Conservation (phyloP, 2,888 invertebrate species). For the Orthosia gothica region DNA sequence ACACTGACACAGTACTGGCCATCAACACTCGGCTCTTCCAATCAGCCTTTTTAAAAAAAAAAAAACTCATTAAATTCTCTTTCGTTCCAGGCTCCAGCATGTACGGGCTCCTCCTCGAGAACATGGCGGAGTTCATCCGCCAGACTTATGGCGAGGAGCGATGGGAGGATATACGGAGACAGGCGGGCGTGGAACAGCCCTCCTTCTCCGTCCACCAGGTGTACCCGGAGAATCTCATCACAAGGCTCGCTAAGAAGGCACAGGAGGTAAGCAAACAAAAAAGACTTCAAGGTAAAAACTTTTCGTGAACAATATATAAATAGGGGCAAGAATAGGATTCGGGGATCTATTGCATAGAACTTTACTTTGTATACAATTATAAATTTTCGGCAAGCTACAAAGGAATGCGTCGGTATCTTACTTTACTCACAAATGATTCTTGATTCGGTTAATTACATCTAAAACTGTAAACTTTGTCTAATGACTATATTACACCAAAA, state of each 20-base stretch:
- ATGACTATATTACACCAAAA: neutral
- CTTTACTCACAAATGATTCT: neutral
- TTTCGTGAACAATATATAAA: neutral
- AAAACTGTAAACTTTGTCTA: too few relatives aligned
- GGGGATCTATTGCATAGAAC: neutral
- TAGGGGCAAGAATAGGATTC: neutral
- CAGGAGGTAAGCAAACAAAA: constrained; percentile 93
- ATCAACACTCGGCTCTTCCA: neutral
- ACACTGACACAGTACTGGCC: too few relatives aligned
- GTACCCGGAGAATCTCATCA: constrained; percentile 97
- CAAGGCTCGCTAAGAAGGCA: constrained; percentile 96
- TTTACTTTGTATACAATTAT: neutral
- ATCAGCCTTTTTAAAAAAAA: neutral
- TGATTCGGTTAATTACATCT: too few relatives aligned
- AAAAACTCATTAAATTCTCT: constrained; percentile 6
- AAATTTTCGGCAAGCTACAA: neutral
- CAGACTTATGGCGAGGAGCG: constrained; percentile 98
- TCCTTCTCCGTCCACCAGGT: constrained; percentile 98
- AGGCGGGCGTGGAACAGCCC: constrained; percentile 96
- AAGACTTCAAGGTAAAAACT: too few relatives aligned
- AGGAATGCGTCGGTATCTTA: neutral
- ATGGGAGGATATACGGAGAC: constrained; percentile 97
- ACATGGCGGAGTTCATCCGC: constrained; percentile 98
- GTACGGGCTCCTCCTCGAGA: constrained; percentile 99
- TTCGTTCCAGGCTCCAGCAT: constrained; percentile 89